Percentiles rank a stretch among this genome's conserved stretches.
Evolutionary conservation across 2,113 vertebrate species (phyloP).

Genomic region (Otocyon megalotis): DNA sequence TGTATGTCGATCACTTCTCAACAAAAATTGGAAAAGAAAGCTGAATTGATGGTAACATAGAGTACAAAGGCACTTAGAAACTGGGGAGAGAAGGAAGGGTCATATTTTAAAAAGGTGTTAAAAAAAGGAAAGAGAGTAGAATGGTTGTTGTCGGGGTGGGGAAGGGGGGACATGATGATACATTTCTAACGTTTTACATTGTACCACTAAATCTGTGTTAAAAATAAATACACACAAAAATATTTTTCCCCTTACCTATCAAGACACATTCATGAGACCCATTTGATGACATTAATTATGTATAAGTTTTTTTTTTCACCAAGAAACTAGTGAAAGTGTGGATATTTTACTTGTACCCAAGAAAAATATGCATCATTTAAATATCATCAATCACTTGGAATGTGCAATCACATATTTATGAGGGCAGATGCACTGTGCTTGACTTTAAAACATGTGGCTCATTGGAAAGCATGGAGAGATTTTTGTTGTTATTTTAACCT

Average conservation of each 20-base stretch:
- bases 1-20: background rate
- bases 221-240: background rate
- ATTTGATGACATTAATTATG: conserved; percentile 41
- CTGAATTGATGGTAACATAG: background rate
- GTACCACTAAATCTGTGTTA: background rate
- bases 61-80: background rate
- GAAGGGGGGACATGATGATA: background rate
- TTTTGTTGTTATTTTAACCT: conserved; percentile 25
- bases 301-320: conserved; percentile 43
- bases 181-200: background rate
- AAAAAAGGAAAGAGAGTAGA: background rate
- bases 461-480: background rate
- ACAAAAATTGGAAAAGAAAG: background rate
- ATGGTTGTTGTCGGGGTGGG: background rate
- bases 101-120: background rate
- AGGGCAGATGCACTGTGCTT: background rate
- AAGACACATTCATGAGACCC: conserved; percentile 46
- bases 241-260: background rate
- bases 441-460: conserved; percentile 31
- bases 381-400: conserved; percentile 31
- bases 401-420: conserved; percentile 10
- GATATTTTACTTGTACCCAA: conserved; percentile 40
- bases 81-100: too few relatives aligned
- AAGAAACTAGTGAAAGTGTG: background rate
- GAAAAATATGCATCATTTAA: conserved; percentile 29